phyloP scores from a whole-genome alignment of 2,113 vertebrate genomes.

The Crotalus viridis region DNA sequence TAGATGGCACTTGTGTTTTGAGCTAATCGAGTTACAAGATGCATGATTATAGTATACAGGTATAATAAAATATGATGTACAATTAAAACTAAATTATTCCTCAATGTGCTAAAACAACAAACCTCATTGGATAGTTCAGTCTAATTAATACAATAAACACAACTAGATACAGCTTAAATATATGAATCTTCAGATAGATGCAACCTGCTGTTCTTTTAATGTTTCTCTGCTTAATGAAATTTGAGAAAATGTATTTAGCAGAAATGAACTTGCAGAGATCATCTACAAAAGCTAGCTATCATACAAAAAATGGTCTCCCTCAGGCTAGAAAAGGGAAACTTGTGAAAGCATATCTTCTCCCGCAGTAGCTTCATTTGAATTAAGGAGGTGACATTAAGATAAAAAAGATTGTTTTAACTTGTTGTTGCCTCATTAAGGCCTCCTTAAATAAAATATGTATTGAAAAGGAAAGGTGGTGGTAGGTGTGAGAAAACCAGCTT shows the following conservation, averaged over 20 bases:
- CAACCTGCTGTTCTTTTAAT: conserved; percentile 22
- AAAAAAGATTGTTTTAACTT: background rate
- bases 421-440: background rate
- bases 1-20: background rate
- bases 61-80: background rate
- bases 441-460: background rate
- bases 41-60: background rate
- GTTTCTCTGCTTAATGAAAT: conserved; percentile 35
- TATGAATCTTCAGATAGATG: conserved; percentile 3
- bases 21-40: background rate
- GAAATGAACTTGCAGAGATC: conserved; percentile 9
- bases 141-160: background rate
- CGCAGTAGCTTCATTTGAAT: background rate
- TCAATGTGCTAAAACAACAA: background rate
- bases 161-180: background rate
- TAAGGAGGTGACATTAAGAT: background rate
- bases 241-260: conserved; percentile 3
- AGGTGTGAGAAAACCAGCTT: background rate
- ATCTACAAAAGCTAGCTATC: background rate
- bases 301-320: background rate
- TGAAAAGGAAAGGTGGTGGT: background rate
- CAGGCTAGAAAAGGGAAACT: background rate
- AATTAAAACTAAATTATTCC: background rate
- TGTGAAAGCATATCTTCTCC: background rate
- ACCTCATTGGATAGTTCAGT: background rate